Conservation (phyloP, 2,888 invertebrate genomes). For the Rhodophaea formosa region DNA sequence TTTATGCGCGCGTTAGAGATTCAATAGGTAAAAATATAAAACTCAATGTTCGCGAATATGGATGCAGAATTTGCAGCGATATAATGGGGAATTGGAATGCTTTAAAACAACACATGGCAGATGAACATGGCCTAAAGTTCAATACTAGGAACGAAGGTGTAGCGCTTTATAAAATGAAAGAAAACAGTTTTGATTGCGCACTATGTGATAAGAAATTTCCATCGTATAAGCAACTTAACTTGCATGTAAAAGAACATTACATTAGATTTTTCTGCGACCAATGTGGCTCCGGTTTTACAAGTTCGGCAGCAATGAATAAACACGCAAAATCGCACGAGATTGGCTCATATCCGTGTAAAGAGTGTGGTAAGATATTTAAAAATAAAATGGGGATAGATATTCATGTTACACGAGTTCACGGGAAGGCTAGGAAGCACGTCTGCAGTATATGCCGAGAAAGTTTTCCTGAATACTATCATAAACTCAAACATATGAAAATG, state of each 20-base stretch:
- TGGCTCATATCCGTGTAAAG: slow-evolving; percentile 26
- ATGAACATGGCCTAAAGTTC: slow-evolving; percentile 17
- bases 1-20: not conserved
- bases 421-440: not conserved
- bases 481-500: slow-evolving; percentile 38
- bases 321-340: slow-evolving; percentile 35
- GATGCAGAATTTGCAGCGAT: slow-evolving; percentile 25
- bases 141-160: slow-evolving; percentile 18
- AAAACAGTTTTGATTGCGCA: slow-evolving; percentile 13
- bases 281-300: slow-evolving; percentile 43
- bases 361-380: slow-evolving; percentile 22
- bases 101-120: slow-evolving; percentile 20
- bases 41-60: slow-evolving; percentile 5
- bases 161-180: slow-evolving; percentile 20
- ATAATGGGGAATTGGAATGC: slow-evolving; percentile 15
- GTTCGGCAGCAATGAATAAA: slow-evolving; percentile 34
- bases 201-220: slow-evolving; percentile 13
- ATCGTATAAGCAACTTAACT: slow-evolving; percentile 22
- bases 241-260: slow-evolving; percentile 46
- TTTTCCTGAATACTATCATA: slow-evolving; percentile 32
- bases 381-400: not conserved
- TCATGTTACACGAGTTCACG: slow-evolving; percentile 4
- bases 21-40: not conserved
- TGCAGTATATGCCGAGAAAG: not conserved
- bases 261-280: slow-evolving; percentile 44